Conservation (phyloP, 2,888 invertebrate genomes). For the Himalopsyche kuldschensis region DNA sequence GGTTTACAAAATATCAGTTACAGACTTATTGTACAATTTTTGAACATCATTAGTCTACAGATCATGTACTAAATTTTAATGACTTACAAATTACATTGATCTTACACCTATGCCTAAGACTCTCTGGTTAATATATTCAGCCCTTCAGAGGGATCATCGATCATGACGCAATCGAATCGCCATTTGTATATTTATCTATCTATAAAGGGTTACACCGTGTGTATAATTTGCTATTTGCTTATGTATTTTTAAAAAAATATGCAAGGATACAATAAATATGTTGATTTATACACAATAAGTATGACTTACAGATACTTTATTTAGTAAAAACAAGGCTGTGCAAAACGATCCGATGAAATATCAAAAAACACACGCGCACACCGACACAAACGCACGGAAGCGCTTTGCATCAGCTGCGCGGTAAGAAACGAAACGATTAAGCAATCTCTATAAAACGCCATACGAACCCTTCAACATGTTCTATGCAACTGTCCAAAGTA, state of each 20-base stretch:
- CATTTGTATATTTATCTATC: slow-evolving; percentile 30
- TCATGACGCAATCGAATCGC: background rate
- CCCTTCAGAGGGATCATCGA: background rate
- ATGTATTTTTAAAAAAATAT: slow-evolving; percentile 8
- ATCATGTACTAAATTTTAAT: slow-evolving; percentile 2
- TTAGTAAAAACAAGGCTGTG: slow-evolving; percentile 25
- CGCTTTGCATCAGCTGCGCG: background rate
- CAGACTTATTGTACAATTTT: slow-evolving; percentile 20
- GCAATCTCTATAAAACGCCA: background rate
- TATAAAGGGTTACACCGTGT: slow-evolving; percentile 21
- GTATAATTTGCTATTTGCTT: slow-evolving; percentile 25
- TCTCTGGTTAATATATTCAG: background rate
- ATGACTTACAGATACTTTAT: background rate
- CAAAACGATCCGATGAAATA: slow-evolving; percentile 8
- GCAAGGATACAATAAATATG: slow-evolving; percentile 11
- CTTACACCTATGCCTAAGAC: slow-evolving; percentile 10
- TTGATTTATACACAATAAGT: slow-evolving; percentile 12
- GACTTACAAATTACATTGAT: slow-evolving; percentile 11
- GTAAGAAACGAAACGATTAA: background rate
- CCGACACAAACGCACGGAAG: background rate
- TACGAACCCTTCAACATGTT: background rate
- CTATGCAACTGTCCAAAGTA: background rate
- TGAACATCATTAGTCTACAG: slow-evolving; percentile 10
- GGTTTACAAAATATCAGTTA: slow-evolving; percentile 16
- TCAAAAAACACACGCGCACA: background rate